Conservation (phyloP, 2,113 vertebrate genomes). For the Urocolius indicus region DNA sequence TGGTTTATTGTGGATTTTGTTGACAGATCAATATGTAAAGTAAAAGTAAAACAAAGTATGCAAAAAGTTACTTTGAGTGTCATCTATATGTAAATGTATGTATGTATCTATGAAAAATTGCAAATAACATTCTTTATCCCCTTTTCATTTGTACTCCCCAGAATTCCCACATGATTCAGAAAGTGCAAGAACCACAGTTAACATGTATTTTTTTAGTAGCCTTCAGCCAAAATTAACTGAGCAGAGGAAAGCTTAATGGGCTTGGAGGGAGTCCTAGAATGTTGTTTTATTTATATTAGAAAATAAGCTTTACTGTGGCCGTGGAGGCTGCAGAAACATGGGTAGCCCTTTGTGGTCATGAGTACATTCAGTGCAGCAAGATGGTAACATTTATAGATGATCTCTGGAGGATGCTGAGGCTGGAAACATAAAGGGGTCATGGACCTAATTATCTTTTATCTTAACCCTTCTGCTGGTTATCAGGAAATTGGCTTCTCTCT, state of each 20-base stretch:
- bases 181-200: neutral
- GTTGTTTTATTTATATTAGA: constrained; percentile 23
- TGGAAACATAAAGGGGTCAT: neutral
- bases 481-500: neutral
- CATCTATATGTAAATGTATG: neutral
- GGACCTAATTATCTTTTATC: neutral
- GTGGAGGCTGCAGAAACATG: neutral
- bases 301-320: neutral
- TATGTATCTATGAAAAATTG: neutral
- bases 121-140: neutral
- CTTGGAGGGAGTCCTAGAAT: neutral
- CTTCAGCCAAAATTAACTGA: constrained; percentile 5
- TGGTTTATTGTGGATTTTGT: neutral
- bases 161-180: neutral
- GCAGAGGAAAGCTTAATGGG: constrained; percentile 6
- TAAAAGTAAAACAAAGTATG: neutral
- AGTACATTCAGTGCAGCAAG: neutral
- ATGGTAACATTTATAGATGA: neutral
- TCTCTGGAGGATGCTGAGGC: neutral
- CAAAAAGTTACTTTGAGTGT: neutral
- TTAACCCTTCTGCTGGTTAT: neutral
- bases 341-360: neutral
- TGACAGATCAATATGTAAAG: neutral
- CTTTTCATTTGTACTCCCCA: neutral
- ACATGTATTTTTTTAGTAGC: neutral